Percentiles rank a stretch among this genome's conserved stretches.
Conservation (phyloP, 2,113 vertebrate genomes). For the Mugil cephalus region DNA sequence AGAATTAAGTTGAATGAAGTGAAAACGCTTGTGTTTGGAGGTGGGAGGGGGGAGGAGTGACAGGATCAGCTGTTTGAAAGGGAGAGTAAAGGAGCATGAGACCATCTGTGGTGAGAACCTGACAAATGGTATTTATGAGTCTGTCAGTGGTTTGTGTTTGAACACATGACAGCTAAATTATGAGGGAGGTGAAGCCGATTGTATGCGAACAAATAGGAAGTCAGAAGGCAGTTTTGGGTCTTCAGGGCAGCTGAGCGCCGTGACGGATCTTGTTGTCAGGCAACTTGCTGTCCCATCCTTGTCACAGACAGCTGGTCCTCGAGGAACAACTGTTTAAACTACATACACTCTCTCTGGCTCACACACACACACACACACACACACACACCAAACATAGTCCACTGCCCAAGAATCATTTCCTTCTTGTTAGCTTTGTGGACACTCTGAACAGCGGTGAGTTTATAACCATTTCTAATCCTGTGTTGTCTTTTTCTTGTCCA, state of each 20-base stretch:
- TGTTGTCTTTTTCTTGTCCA: not conserved
- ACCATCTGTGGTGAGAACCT: slow-evolving; percentile 54
- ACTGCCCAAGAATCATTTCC: not conserved
- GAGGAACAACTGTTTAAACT: slow-evolving; percentile 38
- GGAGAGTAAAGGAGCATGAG: slow-evolving; percentile 35
- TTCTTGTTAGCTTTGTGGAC: slow-evolving; percentile 33
- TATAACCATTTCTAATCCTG: slow-evolving; percentile 22
- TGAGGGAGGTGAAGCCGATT: not conserved
- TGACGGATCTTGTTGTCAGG: not conserved
- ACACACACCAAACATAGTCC: slow-evolving; percentile 8
- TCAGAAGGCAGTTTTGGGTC: not conserved
- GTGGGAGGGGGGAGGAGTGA: slow-evolving; percentile 24
- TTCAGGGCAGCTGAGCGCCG: not conserved
- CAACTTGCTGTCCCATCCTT: slow-evolving; percentile 13
- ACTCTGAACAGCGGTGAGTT: slow-evolving; percentile 55
- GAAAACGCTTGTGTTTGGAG: slow-evolving; percentile 35
- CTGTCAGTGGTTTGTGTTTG: slow-evolving; percentile 12
- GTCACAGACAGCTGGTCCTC: slow-evolving; percentile 70
- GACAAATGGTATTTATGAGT: slow-evolving; percentile 32
- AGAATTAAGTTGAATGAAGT: slow-evolving; percentile 11
- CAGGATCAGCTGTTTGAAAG: slow-evolving; percentile 61
- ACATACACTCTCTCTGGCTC: slow-evolving; percentile 7
- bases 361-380: slow-evolving; percentile 8
- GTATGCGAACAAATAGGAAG: not conserved
- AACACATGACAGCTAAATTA: slow-evolving; percentile 9